A percentile compares a stretch with the other conserved stretches of the same genome.
phyloP scores from a whole-genome alignment of 2,888 invertebrate species.

The Druceiella hillmani region DNA sequence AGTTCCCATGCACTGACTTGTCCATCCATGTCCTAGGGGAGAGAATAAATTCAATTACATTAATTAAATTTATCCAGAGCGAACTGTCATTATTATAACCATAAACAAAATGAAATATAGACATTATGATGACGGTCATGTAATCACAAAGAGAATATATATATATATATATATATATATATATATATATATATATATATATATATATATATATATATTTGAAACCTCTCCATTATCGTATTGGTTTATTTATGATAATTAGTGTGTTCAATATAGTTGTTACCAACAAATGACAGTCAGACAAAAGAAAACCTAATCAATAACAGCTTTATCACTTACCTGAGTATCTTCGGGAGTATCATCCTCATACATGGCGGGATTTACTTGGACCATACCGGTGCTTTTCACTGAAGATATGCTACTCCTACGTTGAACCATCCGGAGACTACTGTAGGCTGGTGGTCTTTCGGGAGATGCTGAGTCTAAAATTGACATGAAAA shows the following conservation, averaged over 20 bases:
- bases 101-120: background rate
- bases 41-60: slow-evolving; percentile 5
- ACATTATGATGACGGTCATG: no score
- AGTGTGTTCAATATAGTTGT: no score
- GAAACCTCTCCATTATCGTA: no score
- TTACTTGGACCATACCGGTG: slow-evolving; percentile 12
- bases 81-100: background rate
- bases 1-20: slow-evolving; percentile 36
- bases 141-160: background rate
- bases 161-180: background rate
- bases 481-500: no score
- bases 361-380: slow-evolving; percentile 11
- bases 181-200: no score
- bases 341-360: slow-evolving; percentile 25
- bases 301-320: no score
- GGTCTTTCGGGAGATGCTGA: no score
- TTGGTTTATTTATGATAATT: no score
- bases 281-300: no score
- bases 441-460: no score
- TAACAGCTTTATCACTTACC: slow-evolving; percentile 28
- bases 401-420: slow-evolving; percentile 21
- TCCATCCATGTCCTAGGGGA: slow-evolving; percentile 23
- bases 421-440: slow-evolving; percentile 15
- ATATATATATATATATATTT: no score
- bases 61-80: background rate